phyloP scores from a whole-genome alignment of 2,113 vertebrate genomes.

The Oreotrochilus melanogaster region DNA sequence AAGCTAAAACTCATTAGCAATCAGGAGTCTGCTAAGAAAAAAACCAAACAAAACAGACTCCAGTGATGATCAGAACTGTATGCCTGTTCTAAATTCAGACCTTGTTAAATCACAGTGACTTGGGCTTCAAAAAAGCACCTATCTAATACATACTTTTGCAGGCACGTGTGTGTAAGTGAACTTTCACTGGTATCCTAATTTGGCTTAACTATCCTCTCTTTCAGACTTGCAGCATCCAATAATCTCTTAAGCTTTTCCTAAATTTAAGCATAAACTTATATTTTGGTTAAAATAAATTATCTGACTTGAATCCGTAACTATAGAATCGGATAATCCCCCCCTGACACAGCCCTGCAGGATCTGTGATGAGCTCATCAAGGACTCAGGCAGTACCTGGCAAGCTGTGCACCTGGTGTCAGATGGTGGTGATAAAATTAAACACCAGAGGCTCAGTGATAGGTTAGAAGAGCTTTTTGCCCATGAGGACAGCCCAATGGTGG shows the following conservation, averaged over 20 bases:
- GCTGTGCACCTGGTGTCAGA: not conserved
- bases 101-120: not conserved
- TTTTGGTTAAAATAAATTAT: not conserved
- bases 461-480: not conserved
- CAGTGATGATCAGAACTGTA: not conserved
- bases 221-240: not conserved
- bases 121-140: not conserved
- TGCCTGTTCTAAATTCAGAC: not conserved
- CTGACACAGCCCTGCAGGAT: not conserved
- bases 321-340: not conserved
- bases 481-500: fast-evolving
- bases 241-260: not conserved
- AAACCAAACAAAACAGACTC: not conserved
- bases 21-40: not conserved
- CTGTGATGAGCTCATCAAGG: not conserved
- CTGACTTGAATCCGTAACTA: not conserved
- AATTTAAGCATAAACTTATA: not conserved
- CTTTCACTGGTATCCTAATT: not conserved
- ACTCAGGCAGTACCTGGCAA: not conserved
- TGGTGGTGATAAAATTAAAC: not conserved
- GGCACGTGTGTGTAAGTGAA: not conserved
- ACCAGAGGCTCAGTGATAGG: not conserved
- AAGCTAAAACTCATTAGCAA: not conserved
- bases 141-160: not conserved
- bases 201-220: not conserved